Conservation (phyloP, 2,888 invertebrate species). For the Macaria liturata region DNA sequence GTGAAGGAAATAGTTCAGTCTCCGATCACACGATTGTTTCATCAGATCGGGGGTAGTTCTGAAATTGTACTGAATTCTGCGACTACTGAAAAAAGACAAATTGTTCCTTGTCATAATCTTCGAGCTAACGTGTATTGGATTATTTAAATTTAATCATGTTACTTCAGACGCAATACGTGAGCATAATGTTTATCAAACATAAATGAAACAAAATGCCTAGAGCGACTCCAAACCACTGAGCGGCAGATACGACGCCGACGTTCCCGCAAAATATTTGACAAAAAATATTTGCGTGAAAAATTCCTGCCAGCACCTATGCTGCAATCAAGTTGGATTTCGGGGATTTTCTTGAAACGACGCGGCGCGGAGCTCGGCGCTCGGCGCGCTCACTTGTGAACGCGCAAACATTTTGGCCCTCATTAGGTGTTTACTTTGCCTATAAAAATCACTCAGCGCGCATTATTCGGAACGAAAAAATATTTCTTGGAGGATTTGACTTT, state of each 20-base stretch:
- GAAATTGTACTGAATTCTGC: too few species aligned
- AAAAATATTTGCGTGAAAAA: conserved; percentile 36
- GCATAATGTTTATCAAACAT: too few species aligned
- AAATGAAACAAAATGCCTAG: neutral
- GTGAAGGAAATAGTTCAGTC: conserved; percentile 3
- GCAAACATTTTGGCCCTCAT: conserved; percentile 75
- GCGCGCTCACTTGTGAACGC: conserved; percentile 57
- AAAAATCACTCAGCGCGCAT: conserved; percentile 52
- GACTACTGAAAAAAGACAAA: too few species aligned
- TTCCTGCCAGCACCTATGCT: conserved; percentile 32
- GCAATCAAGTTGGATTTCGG: conserved; percentile 41
- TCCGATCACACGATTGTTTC: too few species aligned
- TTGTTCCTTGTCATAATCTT: too few species aligned
- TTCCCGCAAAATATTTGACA: conserved; percentile 31
- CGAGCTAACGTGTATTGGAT: too few species aligned
- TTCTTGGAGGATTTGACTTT: conserved; percentile 7
- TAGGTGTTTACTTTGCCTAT: conserved; percentile 72
- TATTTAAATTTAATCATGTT: too few species aligned
- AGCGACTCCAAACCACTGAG: conserved; percentile 14
- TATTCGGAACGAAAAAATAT: conserved; percentile 29
- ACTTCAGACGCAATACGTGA: too few species aligned
- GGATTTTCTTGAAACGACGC: conserved; percentile 29
- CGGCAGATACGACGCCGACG: conserved; percentile 10
- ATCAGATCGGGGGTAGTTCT: too few species aligned
- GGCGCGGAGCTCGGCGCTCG: conserved; percentile 27